phyloP scores from a whole-genome alignment of 2,888 invertebrate species.

The Drosophila silvestris region DNA sequence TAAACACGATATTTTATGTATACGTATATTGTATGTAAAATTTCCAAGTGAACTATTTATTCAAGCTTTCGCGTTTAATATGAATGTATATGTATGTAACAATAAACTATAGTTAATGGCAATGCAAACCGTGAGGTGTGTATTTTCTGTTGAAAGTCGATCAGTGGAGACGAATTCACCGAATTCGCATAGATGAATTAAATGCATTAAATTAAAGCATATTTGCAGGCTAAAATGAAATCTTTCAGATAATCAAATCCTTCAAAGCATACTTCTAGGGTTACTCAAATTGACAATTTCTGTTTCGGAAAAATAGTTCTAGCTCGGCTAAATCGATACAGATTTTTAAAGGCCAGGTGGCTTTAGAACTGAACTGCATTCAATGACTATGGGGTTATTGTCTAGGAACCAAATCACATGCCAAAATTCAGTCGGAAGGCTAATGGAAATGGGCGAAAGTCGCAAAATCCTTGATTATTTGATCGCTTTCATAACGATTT shows the following conservation, averaged over 20 bases:
- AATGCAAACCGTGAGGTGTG: neutral
- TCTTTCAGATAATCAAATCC: neutral
- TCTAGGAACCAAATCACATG: neutral
- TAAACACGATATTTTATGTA: conserved; percentile 12
- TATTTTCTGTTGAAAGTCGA: neutral
- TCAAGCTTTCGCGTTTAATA: conserved; percentile 26
- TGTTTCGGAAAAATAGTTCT: neutral
- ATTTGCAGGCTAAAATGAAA: neutral
- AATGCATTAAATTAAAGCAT: neutral
- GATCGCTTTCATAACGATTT: neutral
- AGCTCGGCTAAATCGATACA: neutral
- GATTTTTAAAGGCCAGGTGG: neutral
- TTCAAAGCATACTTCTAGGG: neutral
- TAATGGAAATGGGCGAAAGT: neutral
- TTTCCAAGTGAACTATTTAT: conserved; percentile 29
- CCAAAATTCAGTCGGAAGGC: neutral
- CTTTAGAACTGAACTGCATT: neutral
- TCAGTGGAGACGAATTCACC: neutral
- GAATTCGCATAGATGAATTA: neutral
- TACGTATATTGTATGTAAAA: conserved; percentile 12
- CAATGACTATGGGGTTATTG: neutral
- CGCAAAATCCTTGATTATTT: neutral
- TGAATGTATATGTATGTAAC: conserved; percentile 44
- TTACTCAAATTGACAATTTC: neutral
- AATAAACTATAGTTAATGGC: conserved; percentile 49